Base-by-base conservation (phyloP, 2,113 vertebrate genomes). In the Sterrhoptilus dennistouni region DNA sequence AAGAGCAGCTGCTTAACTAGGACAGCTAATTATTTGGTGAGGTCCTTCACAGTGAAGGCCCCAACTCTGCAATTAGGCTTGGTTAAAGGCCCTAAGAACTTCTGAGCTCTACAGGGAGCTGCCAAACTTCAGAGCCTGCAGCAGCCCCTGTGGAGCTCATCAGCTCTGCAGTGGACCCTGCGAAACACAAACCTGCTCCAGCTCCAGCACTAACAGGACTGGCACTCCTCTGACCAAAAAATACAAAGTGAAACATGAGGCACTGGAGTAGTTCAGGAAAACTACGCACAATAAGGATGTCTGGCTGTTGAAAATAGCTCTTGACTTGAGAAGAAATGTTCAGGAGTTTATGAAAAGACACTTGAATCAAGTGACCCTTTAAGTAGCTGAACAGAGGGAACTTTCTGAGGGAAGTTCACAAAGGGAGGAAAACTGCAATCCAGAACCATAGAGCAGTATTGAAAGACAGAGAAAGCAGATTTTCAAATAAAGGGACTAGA, bases 11-110 rank as follows among this genome's bases (percentile, higher is more conserved):
- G 74, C 70, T 82, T 95, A 89, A 96, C 85, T 83, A 76, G 84
- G 78, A 91, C 74, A 91, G 57, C 52, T 83, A 94, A 91, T 96
- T 97, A 93, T 83, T 85, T 87, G 89, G 66, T 57, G 70, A 91
- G 54, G 74, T 61, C 78, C 83, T 86, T 84, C 77, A 74, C 65
- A 69, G 42, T 15, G 28, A 93, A 87, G n/a, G 77, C 61, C 64
- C 56, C 61, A 91, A 42, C 83, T 95, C 83, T 42, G 72, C 84
- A 89, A 89, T 91, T 87, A 92, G 4, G 81, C 40, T 84, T 5
- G 1, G 88, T 95, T 95, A 89, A 33, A 47, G 57, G 42, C 44
- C 56, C 74, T 71, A 75, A 89, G 83, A 96, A 89, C 60, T 70
- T 64, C 69, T 36, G 49, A 87, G 84, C 74, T 75, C 87, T 56